These are phyloP conservation scores for Hirudinaria manillensis DNA, from an alignment of 2,888 invertebrate genomes.

Conservation along the genomic window DNA sequence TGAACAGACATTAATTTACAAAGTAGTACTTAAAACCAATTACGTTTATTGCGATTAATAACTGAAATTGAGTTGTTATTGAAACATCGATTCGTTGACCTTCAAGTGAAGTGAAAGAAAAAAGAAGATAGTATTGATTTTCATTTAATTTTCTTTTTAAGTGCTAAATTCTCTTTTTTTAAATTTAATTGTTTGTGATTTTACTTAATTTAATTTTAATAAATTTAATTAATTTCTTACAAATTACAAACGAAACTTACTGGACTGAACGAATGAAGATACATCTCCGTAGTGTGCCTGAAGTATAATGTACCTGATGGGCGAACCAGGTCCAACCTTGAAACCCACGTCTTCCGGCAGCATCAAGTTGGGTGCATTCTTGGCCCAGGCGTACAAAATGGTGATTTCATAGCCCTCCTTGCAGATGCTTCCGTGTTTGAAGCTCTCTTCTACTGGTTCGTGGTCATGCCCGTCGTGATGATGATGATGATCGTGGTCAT, in stretches of 20 bases:
- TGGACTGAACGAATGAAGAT: slow-evolving; percentile 47
- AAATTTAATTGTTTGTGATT: too few relatives aligned
- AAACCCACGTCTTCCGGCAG: slow-evolving; percentile 60
- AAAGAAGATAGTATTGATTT: too few relatives aligned
- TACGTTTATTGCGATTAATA: too few relatives aligned
- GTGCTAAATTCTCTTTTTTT: too few relatives aligned
- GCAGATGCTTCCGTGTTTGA: slow-evolving; percentile 45
- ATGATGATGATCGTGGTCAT: slow-evolving; percentile 16
- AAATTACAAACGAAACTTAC: slow-evolving; percentile 36
- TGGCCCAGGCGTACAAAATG: slow-evolving; percentile 62
- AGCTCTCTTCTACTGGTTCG: not conserved
- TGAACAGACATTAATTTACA: too few relatives aligned
- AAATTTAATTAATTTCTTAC: not conserved
- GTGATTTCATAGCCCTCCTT: slow-evolving; percentile 44
- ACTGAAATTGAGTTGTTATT: too few relatives aligned
- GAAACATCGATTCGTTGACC: too few relatives aligned
- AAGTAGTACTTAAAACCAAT: too few relatives aligned
- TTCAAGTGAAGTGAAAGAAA: too few relatives aligned
- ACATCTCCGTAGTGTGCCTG: slow-evolving; percentile 59
- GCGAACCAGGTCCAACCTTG: slow-evolving; percentile 57
- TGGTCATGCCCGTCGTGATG: slow-evolving; percentile 8
- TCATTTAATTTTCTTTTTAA: too few relatives aligned
- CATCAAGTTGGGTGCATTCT: slow-evolving; percentile 59
- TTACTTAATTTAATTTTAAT: too few relatives aligned
- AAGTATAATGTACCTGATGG: slow-evolving; percentile 58